Percentiles rank a stretch among this genome's conserved stretches.
phyloP scores from a whole-genome alignment of 2,888 invertebrate genomes.

The Heterodera filipjevi region DNA sequence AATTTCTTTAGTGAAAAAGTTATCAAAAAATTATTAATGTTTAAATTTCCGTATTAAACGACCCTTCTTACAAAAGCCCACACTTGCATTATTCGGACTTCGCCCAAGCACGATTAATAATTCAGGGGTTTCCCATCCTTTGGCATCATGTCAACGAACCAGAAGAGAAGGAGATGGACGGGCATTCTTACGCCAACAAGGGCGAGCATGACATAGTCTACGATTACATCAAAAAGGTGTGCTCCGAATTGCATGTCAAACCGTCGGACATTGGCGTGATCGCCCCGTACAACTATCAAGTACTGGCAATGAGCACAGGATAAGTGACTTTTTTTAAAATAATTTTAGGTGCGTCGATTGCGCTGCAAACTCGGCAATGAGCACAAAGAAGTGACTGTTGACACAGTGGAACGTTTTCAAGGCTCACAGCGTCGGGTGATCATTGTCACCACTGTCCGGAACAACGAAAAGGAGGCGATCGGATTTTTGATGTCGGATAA shows the following conservation, averaged over 20 bases:
- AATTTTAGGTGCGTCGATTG: slow-evolving; percentile 29
- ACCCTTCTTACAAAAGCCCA: no score
- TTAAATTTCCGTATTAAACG: no score
- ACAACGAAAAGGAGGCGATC: slow-evolving; percentile 28
- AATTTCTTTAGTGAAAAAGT: no score
- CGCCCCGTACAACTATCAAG: slow-evolving; percentile 42
- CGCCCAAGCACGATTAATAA: no score
- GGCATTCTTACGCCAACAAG: slow-evolving; percentile 37
- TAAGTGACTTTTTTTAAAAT: not conserved
- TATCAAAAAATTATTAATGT: no score
- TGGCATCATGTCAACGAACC: slow-evolving; percentile 32
- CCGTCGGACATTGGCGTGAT: slow-evolving; percentile 44
- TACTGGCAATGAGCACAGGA: no score
- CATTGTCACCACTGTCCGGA: slow-evolving; percentile 40
- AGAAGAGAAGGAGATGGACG: slow-evolving; percentile 29
- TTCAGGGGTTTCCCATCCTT: slow-evolving; percentile 41
- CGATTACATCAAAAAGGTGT: slow-evolving; percentile 34
- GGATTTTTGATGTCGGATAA: slow-evolving; percentile 40
- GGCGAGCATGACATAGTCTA: slow-evolving; percentile 33
- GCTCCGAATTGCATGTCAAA: slow-evolving; percentile 26
- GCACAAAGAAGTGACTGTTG: slow-evolving; percentile 38
- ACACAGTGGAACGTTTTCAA: slow-evolving; percentile 47
- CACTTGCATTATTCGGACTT: no score
- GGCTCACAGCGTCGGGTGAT: slow-evolving; percentile 48
- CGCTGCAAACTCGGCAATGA: slow-evolving; percentile 12